A percentile compares a stretch with the other conserved stretches of the same genome.
These are phyloP conservation scores for Nettapus auritus DNA, from an alignment of 2,113 vertebrate genomes.

Conservation along the genomic window DNA sequence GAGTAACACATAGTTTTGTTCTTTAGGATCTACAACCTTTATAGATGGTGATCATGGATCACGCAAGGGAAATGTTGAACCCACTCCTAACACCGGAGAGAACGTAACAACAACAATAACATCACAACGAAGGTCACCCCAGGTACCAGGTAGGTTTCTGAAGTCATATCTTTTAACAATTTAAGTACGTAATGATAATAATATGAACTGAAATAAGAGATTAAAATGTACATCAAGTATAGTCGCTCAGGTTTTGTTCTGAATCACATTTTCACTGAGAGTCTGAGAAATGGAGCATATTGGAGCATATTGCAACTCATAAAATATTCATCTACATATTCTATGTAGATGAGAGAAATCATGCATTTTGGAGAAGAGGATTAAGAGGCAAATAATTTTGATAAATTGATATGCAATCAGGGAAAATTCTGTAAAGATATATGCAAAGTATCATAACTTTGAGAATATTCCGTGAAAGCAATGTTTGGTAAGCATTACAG, in stretches of 20 bases:
- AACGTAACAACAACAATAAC: rapidly evolving
- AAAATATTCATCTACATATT: too few species aligned
- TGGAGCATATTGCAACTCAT: background rate
- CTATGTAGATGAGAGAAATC: background rate
- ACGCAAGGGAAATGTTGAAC: background rate
- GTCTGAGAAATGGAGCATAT: background rate
- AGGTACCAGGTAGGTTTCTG: constrained; percentile 40
- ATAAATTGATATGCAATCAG: background rate
- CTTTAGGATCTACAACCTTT: constrained; percentile 4
- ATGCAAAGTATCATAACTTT: background rate
- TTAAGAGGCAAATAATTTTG: background rate
- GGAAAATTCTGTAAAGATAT: background rate
- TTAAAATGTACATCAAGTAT: background rate
- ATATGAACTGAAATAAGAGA: background rate
- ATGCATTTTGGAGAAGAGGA: background rate
- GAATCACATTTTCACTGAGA: background rate
- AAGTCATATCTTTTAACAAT: background rate
- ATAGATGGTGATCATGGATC: background rate
- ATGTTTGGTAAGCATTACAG: background rate
- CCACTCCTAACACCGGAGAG: background rate
- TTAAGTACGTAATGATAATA: background rate
- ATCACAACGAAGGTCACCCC: rapidly evolving
- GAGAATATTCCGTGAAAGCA: background rate
- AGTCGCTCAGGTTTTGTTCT: background rate
- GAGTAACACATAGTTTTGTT: background rate